Conservation (phyloP, 2,888 invertebrate genomes). For the Melinopterus prodromus region DNA sequence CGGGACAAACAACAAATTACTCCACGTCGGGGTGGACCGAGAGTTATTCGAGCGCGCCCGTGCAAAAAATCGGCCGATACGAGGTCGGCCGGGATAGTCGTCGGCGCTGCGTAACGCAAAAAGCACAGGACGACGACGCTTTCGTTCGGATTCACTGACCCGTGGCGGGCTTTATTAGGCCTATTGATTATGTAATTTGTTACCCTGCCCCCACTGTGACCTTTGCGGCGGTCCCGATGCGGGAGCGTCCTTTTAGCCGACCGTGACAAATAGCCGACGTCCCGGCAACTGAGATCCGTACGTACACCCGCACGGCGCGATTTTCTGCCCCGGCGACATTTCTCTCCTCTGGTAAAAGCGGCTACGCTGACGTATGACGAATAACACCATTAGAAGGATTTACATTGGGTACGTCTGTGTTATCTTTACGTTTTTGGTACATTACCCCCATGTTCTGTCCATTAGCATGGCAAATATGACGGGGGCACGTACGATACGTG, state of each 20-base stretch:
- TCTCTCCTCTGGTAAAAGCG: neutral
- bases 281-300: neutral
- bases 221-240: constrained; percentile 14
- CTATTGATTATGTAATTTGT: constrained; percentile 26
- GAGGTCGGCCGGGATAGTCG: neutral
- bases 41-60: neutral
- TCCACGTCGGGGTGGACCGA: neutral
- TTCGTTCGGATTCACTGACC: constrained; percentile 8
- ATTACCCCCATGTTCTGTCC: neutral
- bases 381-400: neutral
- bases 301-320: neutral
- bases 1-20: neutral
- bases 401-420: neutral
- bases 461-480: neutral
- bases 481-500: neutral
- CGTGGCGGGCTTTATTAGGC: constrained; percentile 18
- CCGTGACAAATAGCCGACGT: neutral
- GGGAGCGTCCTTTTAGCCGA: neutral
- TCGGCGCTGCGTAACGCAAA: neutral
- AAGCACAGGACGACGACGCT: neutral
- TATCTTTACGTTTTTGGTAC: neutral
- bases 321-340: neutral
- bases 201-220: constrained; percentile 6
- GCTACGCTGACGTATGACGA: neutral
- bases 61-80: neutral